Percentiles rank a stretch among this genome's conserved stretches.
Evolutionary conservation across 2,113 vertebrate species (phyloP).

Genomic region (Zosterops hypoxanthus): DNA sequence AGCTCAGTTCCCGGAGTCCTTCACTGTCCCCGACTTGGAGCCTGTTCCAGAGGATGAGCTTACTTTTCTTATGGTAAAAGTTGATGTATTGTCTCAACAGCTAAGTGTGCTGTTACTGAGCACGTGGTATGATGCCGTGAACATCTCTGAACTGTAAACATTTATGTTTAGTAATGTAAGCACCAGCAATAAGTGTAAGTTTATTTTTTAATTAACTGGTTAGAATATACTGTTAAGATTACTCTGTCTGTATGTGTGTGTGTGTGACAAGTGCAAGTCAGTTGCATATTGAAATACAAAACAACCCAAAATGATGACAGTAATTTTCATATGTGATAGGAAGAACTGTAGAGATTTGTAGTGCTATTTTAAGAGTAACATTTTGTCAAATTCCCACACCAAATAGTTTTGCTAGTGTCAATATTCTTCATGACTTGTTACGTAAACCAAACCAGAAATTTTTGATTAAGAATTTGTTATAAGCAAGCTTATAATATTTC

Average conservation of each 20-base stretch:
- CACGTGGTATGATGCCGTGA: neutral
- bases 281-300: neutral
- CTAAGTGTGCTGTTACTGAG: neutral
- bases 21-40: conserved; percentile 92
- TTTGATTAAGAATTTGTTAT: neutral
- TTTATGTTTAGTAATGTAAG: neutral
- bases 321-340: neutral
- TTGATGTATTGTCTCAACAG: neutral
- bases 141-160: neutral
- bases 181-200: neutral
- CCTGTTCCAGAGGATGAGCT: conserved; percentile 92
- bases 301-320: neutral
- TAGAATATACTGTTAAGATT: neutral
- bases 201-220: neutral
- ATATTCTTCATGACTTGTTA: neutral
- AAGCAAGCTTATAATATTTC: neutral
- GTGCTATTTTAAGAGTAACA: neutral
- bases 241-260: neutral
- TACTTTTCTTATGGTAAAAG: conserved; percentile 87
- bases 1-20: conserved; percentile 89
- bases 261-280: neutral
- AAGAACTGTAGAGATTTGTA: neutral
- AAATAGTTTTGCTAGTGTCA: neutral
- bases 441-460: neutral
- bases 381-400: neutral